Percentiles rank a stretch among this genome's conserved stretches.
Evolutionary conservation across 2,888 invertebrate species (phyloP).

Genomic region (Hemaris fuciformis): DNA sequence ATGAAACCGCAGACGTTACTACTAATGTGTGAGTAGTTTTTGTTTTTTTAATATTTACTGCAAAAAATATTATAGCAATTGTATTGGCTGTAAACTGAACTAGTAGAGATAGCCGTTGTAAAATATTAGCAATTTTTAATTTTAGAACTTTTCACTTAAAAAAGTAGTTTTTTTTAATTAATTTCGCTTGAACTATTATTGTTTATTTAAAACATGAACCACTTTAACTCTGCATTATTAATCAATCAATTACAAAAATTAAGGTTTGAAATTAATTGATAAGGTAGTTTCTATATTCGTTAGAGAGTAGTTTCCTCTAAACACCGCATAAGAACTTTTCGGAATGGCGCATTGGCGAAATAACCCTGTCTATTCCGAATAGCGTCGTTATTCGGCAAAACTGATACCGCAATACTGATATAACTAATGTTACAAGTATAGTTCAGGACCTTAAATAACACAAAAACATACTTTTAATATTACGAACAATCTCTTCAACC

Average conservation of each 20-base stretch:
- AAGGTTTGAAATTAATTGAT: no score
- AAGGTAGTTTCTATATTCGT: no score
- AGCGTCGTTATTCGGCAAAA: neutral
- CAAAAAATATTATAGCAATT: neutral
- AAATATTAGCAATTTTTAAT: no score
- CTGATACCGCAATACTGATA: neutral
- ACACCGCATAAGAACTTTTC: neutral
- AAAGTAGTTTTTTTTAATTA: no score
- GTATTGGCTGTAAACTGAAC: neutral
- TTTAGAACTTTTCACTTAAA: no score
- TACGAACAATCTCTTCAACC: constrained; percentile 14
- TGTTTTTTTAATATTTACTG: neutral
- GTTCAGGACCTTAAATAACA: neutral
- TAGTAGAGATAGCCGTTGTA: no score
- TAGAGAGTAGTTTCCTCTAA: no score
- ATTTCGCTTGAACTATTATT: no score
- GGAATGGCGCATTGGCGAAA: neutral
- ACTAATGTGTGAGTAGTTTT: constrained; percentile 65
- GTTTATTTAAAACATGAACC: no score
- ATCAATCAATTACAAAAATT: no score
- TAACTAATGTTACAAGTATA: neutral
- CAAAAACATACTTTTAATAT: constrained; percentile 12
- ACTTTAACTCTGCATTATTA: no score
- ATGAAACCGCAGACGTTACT: constrained; percentile 79
- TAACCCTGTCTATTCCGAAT: neutral